Conservation (phyloP, 2,888 invertebrate genomes). For the Pyrochroa serraticornis region DNA sequence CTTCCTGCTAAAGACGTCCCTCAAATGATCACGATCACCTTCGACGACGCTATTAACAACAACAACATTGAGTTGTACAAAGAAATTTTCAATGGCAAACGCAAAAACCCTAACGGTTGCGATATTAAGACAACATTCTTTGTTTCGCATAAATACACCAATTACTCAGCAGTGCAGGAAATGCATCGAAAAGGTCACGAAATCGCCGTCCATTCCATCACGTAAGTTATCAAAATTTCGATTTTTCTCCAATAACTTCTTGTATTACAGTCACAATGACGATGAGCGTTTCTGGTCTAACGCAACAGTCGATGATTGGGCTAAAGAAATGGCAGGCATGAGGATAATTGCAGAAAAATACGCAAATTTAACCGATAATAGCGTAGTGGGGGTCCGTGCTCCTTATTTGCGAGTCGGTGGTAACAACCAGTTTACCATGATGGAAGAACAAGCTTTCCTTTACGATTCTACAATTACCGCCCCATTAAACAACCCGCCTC, state of each 20-base stretch:
- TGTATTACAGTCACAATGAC: slow-evolving; percentile 76
- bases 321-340: slow-evolving; percentile 94
- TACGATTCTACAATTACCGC: slow-evolving; percentile 96
- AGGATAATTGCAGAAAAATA: slow-evolving; percentile 88
- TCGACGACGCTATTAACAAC: slow-evolving; percentile 94
- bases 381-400: slow-evolving; percentile 88
- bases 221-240: slow-evolving; percentile 66
- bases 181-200: slow-evolving; percentile 91
- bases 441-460: slow-evolving; percentile 93
- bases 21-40: slow-evolving; percentile 93
- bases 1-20: slow-evolving; percentile 84
- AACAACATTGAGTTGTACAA: slow-evolving; percentile 94
- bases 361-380: slow-evolving; percentile 88
- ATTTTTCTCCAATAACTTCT: not conserved
- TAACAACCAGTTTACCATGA: slow-evolving; percentile 96
- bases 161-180: slow-evolving; percentile 92
- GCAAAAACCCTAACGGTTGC: slow-evolving; percentile 92
- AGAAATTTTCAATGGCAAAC: slow-evolving; percentile 86
- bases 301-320: slow-evolving; percentile 91
- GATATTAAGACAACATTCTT: slow-evolving; percentile 93
- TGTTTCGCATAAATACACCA: slow-evolving; percentile 91
- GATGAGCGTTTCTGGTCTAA: slow-evolving; percentile 94
- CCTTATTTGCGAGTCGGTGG: slow-evolving; percentile 92
- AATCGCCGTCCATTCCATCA: slow-evolving; percentile 92
- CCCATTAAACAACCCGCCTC: slow-evolving; percentile 86